Conservation (phyloP, 2,113 vertebrate species). For the Edolisoma coerulescens region DNA sequence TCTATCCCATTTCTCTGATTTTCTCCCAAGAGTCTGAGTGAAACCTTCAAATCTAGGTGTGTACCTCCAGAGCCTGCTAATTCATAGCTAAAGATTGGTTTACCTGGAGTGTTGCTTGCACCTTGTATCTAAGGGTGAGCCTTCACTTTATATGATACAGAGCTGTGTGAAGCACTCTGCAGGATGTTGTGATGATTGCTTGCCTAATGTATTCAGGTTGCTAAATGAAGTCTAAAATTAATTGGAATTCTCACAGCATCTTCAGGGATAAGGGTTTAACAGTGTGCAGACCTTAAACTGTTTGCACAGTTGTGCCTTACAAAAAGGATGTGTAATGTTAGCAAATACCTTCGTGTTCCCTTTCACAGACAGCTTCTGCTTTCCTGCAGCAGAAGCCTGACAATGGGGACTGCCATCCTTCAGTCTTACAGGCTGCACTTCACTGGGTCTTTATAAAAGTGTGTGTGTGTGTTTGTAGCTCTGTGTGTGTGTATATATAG, state of each 20-base stretch:
- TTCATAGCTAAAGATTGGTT: not conserved
- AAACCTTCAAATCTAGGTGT: not conserved
- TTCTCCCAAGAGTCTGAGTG: not conserved
- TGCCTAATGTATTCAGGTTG: slow-evolving; percentile 17
- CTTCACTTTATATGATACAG: not conserved
- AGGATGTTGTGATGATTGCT: slow-evolving; percentile 11
- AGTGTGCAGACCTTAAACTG: slow-evolving; percentile 29
- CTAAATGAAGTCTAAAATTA: slow-evolving; percentile 50
- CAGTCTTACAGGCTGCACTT: not conserved
- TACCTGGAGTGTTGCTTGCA: not conserved
- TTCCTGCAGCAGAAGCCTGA: not conserved
- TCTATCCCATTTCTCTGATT: not conserved
- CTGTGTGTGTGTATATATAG: rapidly evolving
- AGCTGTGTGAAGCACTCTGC: not conserved
- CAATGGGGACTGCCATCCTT: not conserved
- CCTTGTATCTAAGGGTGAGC: not conserved
- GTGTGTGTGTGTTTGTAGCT: not conserved
- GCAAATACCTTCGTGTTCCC: not conserved
- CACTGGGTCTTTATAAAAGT: not conserved
- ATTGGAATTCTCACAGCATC: slow-evolving; percentile 26
- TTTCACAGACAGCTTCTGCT: not conserved
- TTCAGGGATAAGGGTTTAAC: slow-evolving; percentile 36
- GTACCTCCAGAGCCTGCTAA: not conserved
- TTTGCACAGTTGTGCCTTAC: slow-evolving; percentile 39
- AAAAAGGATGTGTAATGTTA: not conserved